Evolutionary conservation across 2,113 vertebrate genomes (phyloP).

Genomic region (Bos javanicus): DNA sequence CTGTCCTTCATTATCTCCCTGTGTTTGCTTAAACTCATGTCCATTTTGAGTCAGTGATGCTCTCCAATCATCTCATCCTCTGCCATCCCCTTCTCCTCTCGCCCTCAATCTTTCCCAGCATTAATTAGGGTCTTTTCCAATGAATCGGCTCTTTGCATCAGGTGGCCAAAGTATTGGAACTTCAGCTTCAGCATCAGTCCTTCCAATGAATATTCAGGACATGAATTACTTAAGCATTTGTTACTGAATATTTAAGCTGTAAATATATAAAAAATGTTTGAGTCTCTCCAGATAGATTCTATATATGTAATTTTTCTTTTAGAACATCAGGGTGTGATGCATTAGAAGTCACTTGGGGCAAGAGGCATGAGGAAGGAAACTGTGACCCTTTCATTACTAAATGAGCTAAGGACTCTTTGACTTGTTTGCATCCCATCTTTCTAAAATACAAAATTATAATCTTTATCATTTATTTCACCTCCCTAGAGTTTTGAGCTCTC

Average conservation of each 20-base stretch:
- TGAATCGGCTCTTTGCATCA: fast-evolving
- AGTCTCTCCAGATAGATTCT: neutral
- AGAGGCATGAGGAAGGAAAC: too few species aligned
- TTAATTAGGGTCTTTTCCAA: neutral
- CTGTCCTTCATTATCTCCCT: neutral
- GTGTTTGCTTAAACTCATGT: neutral
- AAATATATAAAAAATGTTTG: neutral
- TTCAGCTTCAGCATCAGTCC: neutral
- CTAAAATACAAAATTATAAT: neutral
- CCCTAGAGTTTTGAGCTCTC: neutral
- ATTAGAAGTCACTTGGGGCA: neutral
- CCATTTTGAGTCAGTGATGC: neutral
- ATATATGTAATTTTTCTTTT: neutral
- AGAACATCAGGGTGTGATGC: fast-evolving
- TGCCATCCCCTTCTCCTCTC: neutral
- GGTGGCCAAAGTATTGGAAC: neutral
- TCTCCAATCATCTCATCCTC: neutral
- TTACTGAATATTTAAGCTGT: neutral
- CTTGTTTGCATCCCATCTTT: neutral
- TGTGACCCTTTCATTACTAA: neutral
- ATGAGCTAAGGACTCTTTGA: neutral
- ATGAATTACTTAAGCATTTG: neutral
- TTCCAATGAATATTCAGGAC: neutral
- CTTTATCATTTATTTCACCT: neutral
- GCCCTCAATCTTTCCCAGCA: neutral